Evolutionary conservation across 2,888 invertebrate species (phyloP).

Genomic region (Eupithecia inturbata): DNA sequence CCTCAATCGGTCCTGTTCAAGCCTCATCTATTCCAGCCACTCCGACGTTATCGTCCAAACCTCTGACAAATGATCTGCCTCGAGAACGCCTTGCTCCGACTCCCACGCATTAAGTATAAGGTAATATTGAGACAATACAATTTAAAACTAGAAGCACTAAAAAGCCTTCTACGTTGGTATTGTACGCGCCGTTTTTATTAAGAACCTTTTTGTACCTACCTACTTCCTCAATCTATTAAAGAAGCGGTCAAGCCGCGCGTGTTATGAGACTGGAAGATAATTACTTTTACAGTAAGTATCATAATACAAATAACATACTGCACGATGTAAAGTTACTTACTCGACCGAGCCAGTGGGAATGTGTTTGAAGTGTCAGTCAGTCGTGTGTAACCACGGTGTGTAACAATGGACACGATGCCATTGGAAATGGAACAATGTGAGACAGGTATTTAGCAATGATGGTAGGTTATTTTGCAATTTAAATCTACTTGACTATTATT

Average conservation of each 20-base stretch:
- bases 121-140: no score
- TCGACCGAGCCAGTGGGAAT: conserved; percentile 16
- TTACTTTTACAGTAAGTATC: conserved; percentile 3
- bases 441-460: neutral
- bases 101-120: no score
- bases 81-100: neutral
- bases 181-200: neutral
- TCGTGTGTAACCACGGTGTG: conserved; percentile 22
- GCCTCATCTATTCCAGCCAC: neutral
- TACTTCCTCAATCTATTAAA: neutral
- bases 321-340: conserved; percentile 10
- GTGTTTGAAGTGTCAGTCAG: neutral
- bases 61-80: neutral
- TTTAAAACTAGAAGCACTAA: neutral
- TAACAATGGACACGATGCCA: conserved; percentile 32
- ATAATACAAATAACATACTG: neutral
- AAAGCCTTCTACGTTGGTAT: neutral
- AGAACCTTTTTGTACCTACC: neutral
- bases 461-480: neutral
- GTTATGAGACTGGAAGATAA: neutral
- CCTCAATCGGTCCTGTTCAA: no score
- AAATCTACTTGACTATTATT: neutral
- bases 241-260: neutral
- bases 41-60: neutral
- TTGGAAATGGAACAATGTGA: conserved; percentile 24